Evolutionary conservation across 2,797 vertebrate genomes (phyloP), one percentile per base, ranked within the genome.

Genomic region (Hephaestus fuliginosus): DNA sequence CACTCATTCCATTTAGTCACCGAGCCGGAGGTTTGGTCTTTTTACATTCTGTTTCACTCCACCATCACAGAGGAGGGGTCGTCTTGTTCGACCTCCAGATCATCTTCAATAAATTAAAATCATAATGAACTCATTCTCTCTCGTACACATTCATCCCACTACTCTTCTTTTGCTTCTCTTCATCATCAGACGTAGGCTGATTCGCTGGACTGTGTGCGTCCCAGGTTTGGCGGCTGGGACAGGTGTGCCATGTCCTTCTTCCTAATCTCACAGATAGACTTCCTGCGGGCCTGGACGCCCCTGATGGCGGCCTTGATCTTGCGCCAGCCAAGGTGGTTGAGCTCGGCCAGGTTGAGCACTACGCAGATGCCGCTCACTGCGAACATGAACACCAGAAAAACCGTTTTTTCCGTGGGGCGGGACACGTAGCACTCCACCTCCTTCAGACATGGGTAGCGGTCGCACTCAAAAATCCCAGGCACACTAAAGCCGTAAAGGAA

Each of bases 381-480:
- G 0, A 98, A 98, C 97, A 98, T 98, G 89, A 98, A 98, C 0
- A 97, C 97, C 64, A 98, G 86, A 90, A 98, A 98, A 0, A 98
- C 96, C 0, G 95, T 97, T 76, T 98, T 98, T 77, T 98, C 97
- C 0, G 97, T 98, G 48, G 97, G 97, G 0, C 97, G 93, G 0
- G 97, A 98, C 18, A 98, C 97, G 4, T 98, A 98, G 84, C 97
- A 98, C 88, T 98, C 97, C 74, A 98, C 97, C 81, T 97, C 97
- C 85, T 97, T 97, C 53, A 97, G 91, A 86, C 97, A 98, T 0
- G 97, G 97, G 88, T 98, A 97, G 8, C 97, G 96, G 85, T 97
- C 96, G 0, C 97, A 98, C 84, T 96, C 97, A 0, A 97, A 96
- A 61, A 96, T 97, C 5, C 95, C 96, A 0, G 96, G 96, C 36